Evolutionary conservation across 2,113 vertebrate genomes (phyloP), one percentile per base, ranked within the genome.

Genomic region (Furnarius figulus): DNA sequence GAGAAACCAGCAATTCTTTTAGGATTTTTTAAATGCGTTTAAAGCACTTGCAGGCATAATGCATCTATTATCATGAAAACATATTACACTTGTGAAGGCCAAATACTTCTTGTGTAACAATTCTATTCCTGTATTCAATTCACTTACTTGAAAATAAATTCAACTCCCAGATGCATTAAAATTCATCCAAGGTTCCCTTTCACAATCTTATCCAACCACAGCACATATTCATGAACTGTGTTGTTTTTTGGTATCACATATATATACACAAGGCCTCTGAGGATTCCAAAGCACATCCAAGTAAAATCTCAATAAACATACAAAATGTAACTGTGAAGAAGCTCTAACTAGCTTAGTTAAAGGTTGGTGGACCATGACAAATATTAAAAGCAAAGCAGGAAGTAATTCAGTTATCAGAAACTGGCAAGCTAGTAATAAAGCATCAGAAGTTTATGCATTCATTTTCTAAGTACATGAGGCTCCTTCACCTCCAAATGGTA

Each of bases 391-490:
- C 33, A 66, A 92, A 47, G 35, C 71, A 85, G 50, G 52, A 89
- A 93, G 83, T 86, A 85, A 95, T 74, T 58, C 31, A 47, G n/a
- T 55, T 83, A 62, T 44, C 35, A 62, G 2, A 5, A 53, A 87
- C n/a, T 55, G 25, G 33, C 35, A 89, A 89, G 87, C 61, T 91
- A 87, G 24, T 93, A 76, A 81, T 14, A 90, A 74, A 78, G 55
- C 61, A 89, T 71, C 49, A 56, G 21, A 84, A 61, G 30, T 77
- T 66, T 56, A 93, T 24, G 52, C 42, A 88, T 79, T 84, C n/a
- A 80, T 95, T 97, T 85, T 89, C 8, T 70, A 97, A 92, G 61
- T 40, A 63, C 39, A 84, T 18, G 23, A 52, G 52, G 58, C 24
- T 91, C 68, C 55, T 85, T 67, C 87, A 63, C 66, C 70, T 89